Evolutionary conservation across 2,113 vertebrate genomes (phyloP).

Genomic region (Ammodramus savannarum): DNA sequence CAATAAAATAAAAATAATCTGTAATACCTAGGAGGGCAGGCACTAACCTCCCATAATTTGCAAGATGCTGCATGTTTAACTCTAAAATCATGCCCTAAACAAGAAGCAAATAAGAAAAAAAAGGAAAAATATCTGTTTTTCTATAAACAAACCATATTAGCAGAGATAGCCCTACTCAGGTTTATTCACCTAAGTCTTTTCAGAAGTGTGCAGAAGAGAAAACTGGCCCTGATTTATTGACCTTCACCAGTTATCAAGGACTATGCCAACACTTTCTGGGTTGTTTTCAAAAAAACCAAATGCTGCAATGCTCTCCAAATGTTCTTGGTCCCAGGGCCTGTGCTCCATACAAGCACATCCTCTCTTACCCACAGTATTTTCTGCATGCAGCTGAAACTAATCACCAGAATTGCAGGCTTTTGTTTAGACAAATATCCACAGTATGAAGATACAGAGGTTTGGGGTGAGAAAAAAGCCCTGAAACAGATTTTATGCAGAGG

Average conservation of each 20-base stretch:
- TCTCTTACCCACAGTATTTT: background rate
- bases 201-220: background rate
- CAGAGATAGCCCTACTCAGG: background rate
- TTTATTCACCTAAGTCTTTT: background rate
- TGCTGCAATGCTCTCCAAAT: background rate
- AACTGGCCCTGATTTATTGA: background rate
- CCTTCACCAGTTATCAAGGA: background rate
- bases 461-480: rapidly evolving
- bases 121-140: background rate
- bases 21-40: background rate
- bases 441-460: background rate
- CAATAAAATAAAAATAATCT: background rate
- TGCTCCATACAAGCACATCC: background rate
- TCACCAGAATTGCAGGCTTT: slow-evolving; percentile 35
- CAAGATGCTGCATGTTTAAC: background rate
- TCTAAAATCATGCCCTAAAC: background rate
- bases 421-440: background rate
- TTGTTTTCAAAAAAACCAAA: background rate
- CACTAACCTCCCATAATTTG: background rate
- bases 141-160: background rate
- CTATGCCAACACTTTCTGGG: background rate
- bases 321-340: background rate
- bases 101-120: background rate
- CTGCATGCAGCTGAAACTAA: slow-evolving; percentile 29
- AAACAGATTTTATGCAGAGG: background rate